Percentiles rank a stretch among this genome's conserved stretches.
These are phyloP conservation scores for Avahi laniger DNA, from an alignment of 2,797 vertebrate genomes.

Conservation along the genomic window DNA sequence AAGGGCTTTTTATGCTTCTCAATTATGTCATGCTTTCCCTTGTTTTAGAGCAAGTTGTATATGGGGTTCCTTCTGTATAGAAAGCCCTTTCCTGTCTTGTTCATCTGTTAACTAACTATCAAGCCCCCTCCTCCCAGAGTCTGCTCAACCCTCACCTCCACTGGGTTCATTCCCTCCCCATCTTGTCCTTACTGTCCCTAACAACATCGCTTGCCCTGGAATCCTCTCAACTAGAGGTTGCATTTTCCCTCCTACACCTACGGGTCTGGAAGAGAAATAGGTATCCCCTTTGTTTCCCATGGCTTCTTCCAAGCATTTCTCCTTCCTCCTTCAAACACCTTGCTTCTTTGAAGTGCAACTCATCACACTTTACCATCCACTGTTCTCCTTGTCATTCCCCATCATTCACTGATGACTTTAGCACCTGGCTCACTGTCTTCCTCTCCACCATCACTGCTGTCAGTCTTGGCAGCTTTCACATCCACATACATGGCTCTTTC, in stretches of 20 bases:
- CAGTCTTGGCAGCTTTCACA: neutral
- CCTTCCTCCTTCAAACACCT: slow-evolving; percentile 6
- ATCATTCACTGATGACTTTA: neutral
- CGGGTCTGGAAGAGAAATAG: neutral
- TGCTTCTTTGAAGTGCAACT: neutral
- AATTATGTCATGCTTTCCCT: neutral
- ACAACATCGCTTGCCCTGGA: neutral
- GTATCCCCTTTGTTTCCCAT: neutral
- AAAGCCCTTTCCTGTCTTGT: neutral
- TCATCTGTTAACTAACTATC: neutral
- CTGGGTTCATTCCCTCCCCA: neutral
- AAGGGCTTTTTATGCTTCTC: neutral
- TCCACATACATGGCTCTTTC: neutral
- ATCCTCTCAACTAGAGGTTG: neutral
- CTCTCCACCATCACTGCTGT: neutral
- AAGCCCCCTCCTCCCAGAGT: neutral
- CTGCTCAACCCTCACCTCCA: neutral
- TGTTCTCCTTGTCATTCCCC: neutral
- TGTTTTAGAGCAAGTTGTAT: neutral
- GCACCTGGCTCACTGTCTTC: neutral
- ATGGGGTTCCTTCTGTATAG: neutral
- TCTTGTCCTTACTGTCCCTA: neutral
- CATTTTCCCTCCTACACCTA: neutral
- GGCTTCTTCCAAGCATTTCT: neutral
- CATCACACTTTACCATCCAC: slow-evolving; percentile 3